Base-by-base conservation (phyloP, 1,140 invertebrate genomes). In the Drosophila insularis region DNA sequence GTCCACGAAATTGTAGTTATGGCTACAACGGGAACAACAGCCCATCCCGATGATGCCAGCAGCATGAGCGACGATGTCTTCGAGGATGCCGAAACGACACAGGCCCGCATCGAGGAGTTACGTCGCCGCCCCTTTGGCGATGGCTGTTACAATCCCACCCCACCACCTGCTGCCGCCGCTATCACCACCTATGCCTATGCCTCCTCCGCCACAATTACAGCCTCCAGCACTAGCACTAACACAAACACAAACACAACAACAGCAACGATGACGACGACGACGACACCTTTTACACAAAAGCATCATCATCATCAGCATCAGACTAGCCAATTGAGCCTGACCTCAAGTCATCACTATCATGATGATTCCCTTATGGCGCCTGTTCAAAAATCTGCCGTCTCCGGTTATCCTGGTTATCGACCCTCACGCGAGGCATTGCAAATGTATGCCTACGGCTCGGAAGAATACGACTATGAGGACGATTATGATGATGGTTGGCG, bases 51-150 rank as follows among this genome's bases (percentile, higher is more conserved):
- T 35, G 90, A 91, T 68, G 82, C 90, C 23, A 95, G 96, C 90
- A 95, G 94, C 76, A 95, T 96, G 94, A 95, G 95, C 80, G 96
- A 97, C 87, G 96, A 97, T 87, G 96, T 96, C 11, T 97, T 97
- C 78, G 95, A 96, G 85, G 93, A 94, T 71, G 80, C 81, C 27
- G 90, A 92, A 75, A 92, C 86, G 17, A 90, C 84, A 2, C 85
- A 90, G 56, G 75, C 82, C 17, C 89, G 90, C 69, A 80, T 91
- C 54, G 90, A 91, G 43, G 90, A 91, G 56, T 35, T 87, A 53
- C 75, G 86, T 4, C 81, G 89, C 4, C 85, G 84, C 6, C 85
- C 86, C 50, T 89, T 89, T 14, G 86, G 86, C 54, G 85, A 89
- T 61, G 85, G 86, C 53, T 89, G 80, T 19, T 89, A 89, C 69